Evolutionary conservation across 2,888 invertebrate genomes (phyloP), one percentile per base, ranked within the genome.

Genomic region (Epinotia bilunana): DNA sequence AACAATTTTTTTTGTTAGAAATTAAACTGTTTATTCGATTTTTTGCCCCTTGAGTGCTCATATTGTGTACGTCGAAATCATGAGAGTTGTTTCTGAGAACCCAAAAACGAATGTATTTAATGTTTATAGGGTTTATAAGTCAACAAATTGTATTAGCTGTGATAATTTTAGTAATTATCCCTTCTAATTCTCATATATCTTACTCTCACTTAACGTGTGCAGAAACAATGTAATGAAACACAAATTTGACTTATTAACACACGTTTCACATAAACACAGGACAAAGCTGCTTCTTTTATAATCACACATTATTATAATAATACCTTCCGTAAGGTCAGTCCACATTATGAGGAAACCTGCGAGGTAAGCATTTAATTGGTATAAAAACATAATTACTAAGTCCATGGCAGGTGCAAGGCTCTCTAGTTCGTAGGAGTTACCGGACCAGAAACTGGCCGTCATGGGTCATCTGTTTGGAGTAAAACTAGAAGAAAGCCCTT

Each of bases 291-390:
- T 75, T 55, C 23, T 57, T 72, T 72, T 65, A 74, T 75, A 75
- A 75, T 67, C 72, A 72, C 55, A 18, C 62, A 46, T 75, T 71
- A 75, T 75, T 75, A 75, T 67, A 33, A 71, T 75, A 75, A 75
- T 75, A 75, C 75, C 72, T 75, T 72, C 71, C 46, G 71, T 65
- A 75, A 75, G 75, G 75, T 75, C 75, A 75, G 55, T 7, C 23
- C 12, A 28, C 55, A 71, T 71, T 60, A 69, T 72, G 62, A 65
- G 75, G 75, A 75, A 75, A 75, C 72, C 61, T 20, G 28, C 55
- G 74, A 71, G 65, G 75, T 62, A 65, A 65, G 60, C 33, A 70
- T 65, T 75, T 75, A 75, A 75, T 72, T 72, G 74, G 53, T 60
- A 72, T 72, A 75, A 75, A 75, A 75, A 75, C 65, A 58, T 75